Evolutionary conservation across 2,113 vertebrate genomes (phyloP).

Genomic region (Falco punctatus): DNA sequence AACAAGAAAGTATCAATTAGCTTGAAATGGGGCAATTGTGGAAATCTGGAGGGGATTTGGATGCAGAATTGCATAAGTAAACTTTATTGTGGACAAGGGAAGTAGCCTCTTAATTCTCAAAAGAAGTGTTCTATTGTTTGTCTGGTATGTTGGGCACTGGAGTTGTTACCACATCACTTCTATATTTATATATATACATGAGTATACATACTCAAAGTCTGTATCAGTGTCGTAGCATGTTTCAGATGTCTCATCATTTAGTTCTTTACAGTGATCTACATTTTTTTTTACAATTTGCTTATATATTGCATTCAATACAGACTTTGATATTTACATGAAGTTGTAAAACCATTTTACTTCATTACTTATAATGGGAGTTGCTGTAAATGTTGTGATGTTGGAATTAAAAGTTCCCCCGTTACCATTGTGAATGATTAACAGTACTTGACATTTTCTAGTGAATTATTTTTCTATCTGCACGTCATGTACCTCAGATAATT

Average conservation of each 20-base stretch:
- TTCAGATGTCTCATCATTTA: neutral
- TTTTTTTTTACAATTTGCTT: neutral
- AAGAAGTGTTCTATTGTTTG: neutral
- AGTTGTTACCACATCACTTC: slow-evolving; percentile 23
- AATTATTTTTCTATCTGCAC: neutral
- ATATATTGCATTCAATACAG: neutral
- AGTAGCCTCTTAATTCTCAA: neutral
- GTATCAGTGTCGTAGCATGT: neutral
- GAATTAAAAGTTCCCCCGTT: neutral
- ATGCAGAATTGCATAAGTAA: neutral
- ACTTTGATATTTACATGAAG: neutral
- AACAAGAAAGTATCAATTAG: neutral
- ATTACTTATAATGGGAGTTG: neutral
- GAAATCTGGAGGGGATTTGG: neutral
- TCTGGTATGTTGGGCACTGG: neutral
- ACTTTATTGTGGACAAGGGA: neutral
- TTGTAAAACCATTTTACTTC: neutral
- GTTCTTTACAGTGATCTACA: neutral
- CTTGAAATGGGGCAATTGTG: neutral
- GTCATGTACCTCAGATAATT: neutral
- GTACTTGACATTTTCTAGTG: neutral
- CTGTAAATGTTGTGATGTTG: neutral
- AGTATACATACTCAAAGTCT: slow-evolving; percentile 5
- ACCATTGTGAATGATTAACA: neutral
- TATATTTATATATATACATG: neutral